These are phyloP conservation scores for Pollenia amentaria DNA, from an alignment of 2,888 invertebrate genomes.

Conservation along the genomic window DNA sequence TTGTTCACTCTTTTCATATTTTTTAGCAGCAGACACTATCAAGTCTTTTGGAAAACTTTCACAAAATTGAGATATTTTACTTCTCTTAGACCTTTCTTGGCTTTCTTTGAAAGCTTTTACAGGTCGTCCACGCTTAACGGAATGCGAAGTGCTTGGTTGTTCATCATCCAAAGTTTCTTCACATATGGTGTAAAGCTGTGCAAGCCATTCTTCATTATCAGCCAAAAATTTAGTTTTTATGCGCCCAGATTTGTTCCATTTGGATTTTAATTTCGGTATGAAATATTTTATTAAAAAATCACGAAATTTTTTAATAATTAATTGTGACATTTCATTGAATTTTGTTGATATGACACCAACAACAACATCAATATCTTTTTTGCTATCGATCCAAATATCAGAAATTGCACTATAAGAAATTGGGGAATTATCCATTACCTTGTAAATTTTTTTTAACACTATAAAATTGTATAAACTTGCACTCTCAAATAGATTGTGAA, in stretches of 20 bases:
- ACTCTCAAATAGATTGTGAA: background rate
- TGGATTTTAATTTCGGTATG: slow-evolving; percentile 46
- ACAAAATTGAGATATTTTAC: slow-evolving; percentile 44
- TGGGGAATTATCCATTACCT: slow-evolving; percentile 50
- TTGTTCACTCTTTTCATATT: slow-evolving; percentile 53
- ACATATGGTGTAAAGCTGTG: no score
- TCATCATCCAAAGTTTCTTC: slow-evolving; percentile 38
- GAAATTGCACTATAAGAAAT: slow-evolving; percentile 51
- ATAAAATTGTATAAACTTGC: slow-evolving; percentile 20
- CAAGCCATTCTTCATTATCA: background rate
- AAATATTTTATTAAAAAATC: slow-evolving; percentile 57
- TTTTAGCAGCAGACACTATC: slow-evolving; percentile 48
- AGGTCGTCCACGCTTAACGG: slow-evolving; percentile 54
- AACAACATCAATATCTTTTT: slow-evolving; percentile 56
- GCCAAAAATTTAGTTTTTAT: slow-evolving; percentile 48
- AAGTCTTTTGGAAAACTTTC: slow-evolving; percentile 41
- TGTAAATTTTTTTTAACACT: slow-evolving; percentile 32
- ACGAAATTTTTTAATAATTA: slow-evolving; percentile 48
- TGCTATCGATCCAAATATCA: slow-evolving; percentile 50
- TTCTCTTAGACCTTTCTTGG: slow-evolving; percentile 32
- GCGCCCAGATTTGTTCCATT: slow-evolving; percentile 48
- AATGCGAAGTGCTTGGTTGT: slow-evolving; percentile 46
- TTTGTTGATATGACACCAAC: slow-evolving; percentile 59
- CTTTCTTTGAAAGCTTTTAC: slow-evolving; percentile 39
- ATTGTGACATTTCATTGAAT: slow-evolving; percentile 42